Conservation (phyloP, 2,113 vertebrate genomes). For the Mesitornis unicolor region DNA sequence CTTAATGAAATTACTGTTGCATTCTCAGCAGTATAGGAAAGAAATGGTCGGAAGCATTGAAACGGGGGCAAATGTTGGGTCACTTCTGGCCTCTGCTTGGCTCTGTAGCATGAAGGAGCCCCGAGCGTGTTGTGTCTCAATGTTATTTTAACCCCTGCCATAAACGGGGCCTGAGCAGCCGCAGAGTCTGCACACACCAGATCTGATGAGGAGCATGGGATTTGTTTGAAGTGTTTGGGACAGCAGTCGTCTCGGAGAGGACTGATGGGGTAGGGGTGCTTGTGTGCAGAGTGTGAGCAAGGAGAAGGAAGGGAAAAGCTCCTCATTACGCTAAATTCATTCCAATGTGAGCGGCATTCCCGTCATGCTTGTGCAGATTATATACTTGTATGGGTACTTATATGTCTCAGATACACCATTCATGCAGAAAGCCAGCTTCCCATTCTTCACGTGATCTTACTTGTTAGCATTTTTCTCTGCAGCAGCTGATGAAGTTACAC, state of each 20-base stretch:
- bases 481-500: background rate
- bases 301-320: background rate
- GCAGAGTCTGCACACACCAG: background rate
- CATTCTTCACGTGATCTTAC: background rate
- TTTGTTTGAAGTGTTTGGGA: slow-evolving; percentile 37
- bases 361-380: background rate
- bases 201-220: slow-evolving; percentile 3
- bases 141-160: background rate
- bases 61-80: background rate
- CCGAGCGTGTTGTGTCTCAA: background rate
- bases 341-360: background rate
- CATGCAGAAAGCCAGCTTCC: background rate
- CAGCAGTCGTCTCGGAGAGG: background rate
- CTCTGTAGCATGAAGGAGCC: background rate
- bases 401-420: background rate
- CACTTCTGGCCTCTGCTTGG: background rate
- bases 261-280: background rate
- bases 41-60: background rate
- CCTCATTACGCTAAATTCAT: background rate
- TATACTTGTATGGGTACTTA: background rate
- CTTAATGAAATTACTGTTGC: background rate
- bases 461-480: background rate
- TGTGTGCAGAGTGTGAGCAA: background rate
- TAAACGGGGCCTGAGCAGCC: background rate
- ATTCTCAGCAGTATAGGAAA: background rate